These are phyloP conservation scores for Hecatera dysodea DNA, from an alignment of 2,888 invertebrate species.

Conservation along the genomic window DNA sequence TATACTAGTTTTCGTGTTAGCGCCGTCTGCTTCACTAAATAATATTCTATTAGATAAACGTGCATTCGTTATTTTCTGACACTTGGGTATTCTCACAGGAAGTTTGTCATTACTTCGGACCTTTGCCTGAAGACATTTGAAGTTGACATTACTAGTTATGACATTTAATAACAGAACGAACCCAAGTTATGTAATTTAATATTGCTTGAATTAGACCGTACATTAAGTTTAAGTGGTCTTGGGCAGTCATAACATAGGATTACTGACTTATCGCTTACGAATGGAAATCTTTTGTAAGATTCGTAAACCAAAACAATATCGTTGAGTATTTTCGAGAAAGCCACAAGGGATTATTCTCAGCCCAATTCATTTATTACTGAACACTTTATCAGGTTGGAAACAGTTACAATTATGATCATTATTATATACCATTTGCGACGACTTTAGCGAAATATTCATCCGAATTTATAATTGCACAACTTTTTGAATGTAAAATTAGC, in stretches of 20 bases:
- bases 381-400: constrained; percentile 21
- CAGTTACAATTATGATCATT: constrained; percentile 42
- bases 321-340: constrained; percentile 13
- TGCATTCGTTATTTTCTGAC: constrained; percentile 35
- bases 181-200: constrained; percentile 49
- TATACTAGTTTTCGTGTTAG: constrained; percentile 30
- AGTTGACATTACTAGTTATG: constrained; percentile 46
- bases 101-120: constrained; percentile 27
- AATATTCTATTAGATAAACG: constrained; percentile 19
- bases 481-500: constrained; percentile 53
- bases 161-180: constrained; percentile 49
- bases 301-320: constrained; percentile 9
- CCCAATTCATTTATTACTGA: constrained; percentile 16
- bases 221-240: constrained; percentile 19
- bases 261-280: not conserved
- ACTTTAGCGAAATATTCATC: constrained; percentile 55
- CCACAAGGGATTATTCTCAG: constrained; percentile 25
- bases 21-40: constrained; percentile 6
- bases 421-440: constrained; percentile 17
- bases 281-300: not conserved
- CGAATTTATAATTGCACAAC: constrained; percentile 59
- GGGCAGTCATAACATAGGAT: constrained; percentile 14
- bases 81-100: constrained; percentile 28
- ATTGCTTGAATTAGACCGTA: constrained; percentile 29
- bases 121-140: constrained; percentile 9